Percentiles rank a stretch among this genome's conserved stretches.
Evolutionary conservation across 2,888 invertebrate species (phyloP).

Genomic region (Minunthozetes semirufus): DNA sequence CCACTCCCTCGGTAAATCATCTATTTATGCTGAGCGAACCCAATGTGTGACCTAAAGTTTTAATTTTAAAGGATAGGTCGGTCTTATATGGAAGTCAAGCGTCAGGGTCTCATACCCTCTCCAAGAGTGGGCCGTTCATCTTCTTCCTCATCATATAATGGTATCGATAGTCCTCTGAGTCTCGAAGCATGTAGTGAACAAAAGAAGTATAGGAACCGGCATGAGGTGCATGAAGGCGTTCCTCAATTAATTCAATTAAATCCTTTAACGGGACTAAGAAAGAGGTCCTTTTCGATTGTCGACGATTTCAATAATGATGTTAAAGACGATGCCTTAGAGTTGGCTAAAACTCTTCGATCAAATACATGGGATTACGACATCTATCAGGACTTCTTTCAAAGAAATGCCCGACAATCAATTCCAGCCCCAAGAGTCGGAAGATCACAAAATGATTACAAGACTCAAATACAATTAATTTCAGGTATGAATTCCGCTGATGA

Average conservation of each 20-base stretch:
- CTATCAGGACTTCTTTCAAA: not conserved
- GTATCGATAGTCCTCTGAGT: slow-evolving; percentile 12
- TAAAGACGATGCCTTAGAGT: slow-evolving; percentile 20
- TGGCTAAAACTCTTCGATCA: slow-evolving; percentile 21
- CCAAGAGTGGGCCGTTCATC: slow-evolving; percentile 38
- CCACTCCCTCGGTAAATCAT: slow-evolving; percentile 33
- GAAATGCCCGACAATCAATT: slow-evolving; percentile 21
- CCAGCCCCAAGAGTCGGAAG: slow-evolving; percentile 27
- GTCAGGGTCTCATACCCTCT: slow-evolving; percentile 35
- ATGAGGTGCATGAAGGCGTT: slow-evolving; percentile 18
- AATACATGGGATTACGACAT: not conserved
- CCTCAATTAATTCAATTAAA: not conserved
- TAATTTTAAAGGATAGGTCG: slow-evolving; percentile 30
- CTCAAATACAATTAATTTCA: slow-evolving; percentile 18
- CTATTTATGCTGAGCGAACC: no score
- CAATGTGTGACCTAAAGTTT: not conserved
- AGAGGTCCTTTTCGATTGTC: not conserved
- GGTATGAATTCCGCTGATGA: not conserved
- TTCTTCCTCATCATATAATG: slow-evolving; percentile 17
- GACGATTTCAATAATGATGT: slow-evolving; percentile 3
- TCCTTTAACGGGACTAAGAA: not conserved
- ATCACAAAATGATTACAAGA: not conserved
- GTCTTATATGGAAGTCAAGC: slow-evolving; percentile 16
- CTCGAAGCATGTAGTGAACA: slow-evolving; percentile 25
- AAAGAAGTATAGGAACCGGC: not conserved